Evolutionary conservation across 1,140 invertebrate species (phyloP), one percentile per base, ranked within the genome.

Genomic region (Liolophura sinensis): DNA sequence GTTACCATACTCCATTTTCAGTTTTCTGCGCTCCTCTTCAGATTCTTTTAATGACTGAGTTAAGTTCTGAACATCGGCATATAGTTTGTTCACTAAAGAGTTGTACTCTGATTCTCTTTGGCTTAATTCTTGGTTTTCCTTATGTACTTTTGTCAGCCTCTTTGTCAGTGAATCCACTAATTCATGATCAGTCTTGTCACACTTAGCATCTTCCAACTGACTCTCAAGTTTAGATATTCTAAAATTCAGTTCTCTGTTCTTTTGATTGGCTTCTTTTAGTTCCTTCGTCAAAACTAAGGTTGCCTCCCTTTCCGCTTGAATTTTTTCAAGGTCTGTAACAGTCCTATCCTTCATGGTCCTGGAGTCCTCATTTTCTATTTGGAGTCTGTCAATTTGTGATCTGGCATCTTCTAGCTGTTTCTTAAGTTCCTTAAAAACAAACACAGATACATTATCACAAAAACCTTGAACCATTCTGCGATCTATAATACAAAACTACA

Each of bases 241-340:
- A 63, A 71, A 73, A 18, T 71, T 61, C n/a, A 70, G 49, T 58
- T 76, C 74, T 27, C 63, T 31, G 55, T 70, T 75, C 62, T 74
- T 76, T 60, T 78, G 73, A 49, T 64, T 68, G 54, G 58, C 63
- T 59, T 66, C 69, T 50, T 62, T 60, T 11, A 77, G 16, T 54
- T 72, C 68, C 9, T 74, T 64, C 9, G 48, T 64, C 25, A 75
- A 51, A 1, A 22, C 31, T 27, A 31, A 47, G 56, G 60, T 40
- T n/a, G 20, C 25, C 48, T 62, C 51, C 25, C 67, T 65, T 57
- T 67, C 31, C 3, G 31, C 54, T 65, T 70, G 11, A 48, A 46
- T 16, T 47, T 50, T 1, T 49, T 67, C 48, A 72, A 25, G 14
- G 63, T 47, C 22, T 64, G 66, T 16, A 62, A 48, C 55, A 62